These are phyloP conservation scores for Deladenus siricidicola DNA, from an alignment of 2,888 invertebrate species.

Conservation along the genomic window DNA sequence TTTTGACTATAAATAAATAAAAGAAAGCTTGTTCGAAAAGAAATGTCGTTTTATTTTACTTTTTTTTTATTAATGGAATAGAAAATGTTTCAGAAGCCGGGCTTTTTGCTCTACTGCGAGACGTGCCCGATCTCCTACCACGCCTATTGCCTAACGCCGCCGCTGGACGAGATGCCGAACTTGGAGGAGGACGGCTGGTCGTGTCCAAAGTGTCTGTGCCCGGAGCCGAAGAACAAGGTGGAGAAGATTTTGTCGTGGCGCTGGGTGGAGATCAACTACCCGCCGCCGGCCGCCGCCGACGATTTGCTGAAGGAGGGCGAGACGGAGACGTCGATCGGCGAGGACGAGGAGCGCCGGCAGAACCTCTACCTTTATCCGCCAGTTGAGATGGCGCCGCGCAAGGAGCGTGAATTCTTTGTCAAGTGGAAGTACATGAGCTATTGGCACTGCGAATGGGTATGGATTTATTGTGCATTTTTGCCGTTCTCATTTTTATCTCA, in stretches of 20 bases:
- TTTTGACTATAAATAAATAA: background rate
- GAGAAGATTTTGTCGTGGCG: constrained; percentile 93
- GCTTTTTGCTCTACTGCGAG: constrained; percentile 96
- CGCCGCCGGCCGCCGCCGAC: constrained; percentile 37
- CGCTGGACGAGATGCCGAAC: constrained; percentile 76
- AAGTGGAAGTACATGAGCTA: constrained; percentile 94
- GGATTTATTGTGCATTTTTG: no score
- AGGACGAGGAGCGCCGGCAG: constrained; percentile 40
- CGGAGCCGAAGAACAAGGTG: constrained; percentile 63
- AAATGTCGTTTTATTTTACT: background rate
- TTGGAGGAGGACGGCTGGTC: constrained; percentile 82
- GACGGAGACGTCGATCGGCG: constrained; percentile 54
- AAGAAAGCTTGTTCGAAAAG: background rate
- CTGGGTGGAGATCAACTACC: constrained; percentile 61
- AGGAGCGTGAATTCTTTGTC: constrained; percentile 80
- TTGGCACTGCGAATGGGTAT: constrained; percentile 74
- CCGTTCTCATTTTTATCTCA: no score
- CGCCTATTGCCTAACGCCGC: constrained; percentile 93
- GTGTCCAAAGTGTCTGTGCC: constrained; percentile 73
- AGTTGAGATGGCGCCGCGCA: constrained; percentile 41
- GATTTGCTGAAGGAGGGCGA: constrained; percentile 40
- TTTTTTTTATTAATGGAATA: background rate
- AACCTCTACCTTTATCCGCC: constrained; percentile 53
- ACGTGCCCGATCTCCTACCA: constrained; percentile 98
- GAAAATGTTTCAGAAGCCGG: constrained; percentile 76